These are phyloP conservation scores for Drosophila sucinea DNA, from an alignment of 1,140 invertebrate genomes.

Conservation along the genomic window DNA sequence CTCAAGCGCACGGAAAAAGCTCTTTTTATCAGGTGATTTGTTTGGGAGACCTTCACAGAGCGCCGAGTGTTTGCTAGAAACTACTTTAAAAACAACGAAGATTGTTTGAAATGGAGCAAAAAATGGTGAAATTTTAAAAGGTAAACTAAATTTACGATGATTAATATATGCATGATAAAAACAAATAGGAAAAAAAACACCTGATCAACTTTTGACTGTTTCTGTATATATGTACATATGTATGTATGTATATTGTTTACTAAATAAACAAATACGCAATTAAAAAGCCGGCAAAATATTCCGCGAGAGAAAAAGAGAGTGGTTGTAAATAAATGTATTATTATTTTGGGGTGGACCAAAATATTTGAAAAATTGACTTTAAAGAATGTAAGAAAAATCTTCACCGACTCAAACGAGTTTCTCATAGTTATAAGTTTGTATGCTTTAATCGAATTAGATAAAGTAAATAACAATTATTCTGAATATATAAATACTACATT, in stretches of 20 bases:
- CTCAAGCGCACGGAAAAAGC: slow-evolving; percentile 24
- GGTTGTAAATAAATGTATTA: slow-evolving; percentile 9
- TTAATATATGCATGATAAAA: slow-evolving; percentile 38
- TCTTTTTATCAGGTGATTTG: slow-evolving; percentile 38
- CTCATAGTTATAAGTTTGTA: too few species aligned
- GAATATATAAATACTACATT: background rate
- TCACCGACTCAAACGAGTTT: too few species aligned
- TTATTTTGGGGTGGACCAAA: slow-evolving; percentile 53
- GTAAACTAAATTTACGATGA: slow-evolving; percentile 27
- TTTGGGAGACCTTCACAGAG: slow-evolving; percentile 12
- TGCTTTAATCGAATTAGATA: too few species aligned
- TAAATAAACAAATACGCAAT: slow-evolving; percentile 67
- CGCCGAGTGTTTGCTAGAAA: slow-evolving; percentile 14
- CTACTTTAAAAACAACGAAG: background rate
- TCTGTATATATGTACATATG: slow-evolving; percentile 3
- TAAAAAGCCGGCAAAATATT: slow-evolving; percentile 63
- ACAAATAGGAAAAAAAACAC: slow-evolving; percentile 40
- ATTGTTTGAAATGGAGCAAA: slow-evolving; percentile 22
- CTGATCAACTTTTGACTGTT: slow-evolving; percentile 52
- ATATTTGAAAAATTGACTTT: background rate
- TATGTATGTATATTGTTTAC: slow-evolving; percentile 59
- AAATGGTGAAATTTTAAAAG: slow-evolving; percentile 26
- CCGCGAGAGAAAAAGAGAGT: slow-evolving; percentile 23
- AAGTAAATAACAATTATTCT: background rate
- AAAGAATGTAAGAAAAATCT: too few species aligned